Evolutionary conservation across 2,888 invertebrate genomes (phyloP), one percentile per base, ranked within the genome.

Genomic region (Herminia tarsipennalis): DNA sequence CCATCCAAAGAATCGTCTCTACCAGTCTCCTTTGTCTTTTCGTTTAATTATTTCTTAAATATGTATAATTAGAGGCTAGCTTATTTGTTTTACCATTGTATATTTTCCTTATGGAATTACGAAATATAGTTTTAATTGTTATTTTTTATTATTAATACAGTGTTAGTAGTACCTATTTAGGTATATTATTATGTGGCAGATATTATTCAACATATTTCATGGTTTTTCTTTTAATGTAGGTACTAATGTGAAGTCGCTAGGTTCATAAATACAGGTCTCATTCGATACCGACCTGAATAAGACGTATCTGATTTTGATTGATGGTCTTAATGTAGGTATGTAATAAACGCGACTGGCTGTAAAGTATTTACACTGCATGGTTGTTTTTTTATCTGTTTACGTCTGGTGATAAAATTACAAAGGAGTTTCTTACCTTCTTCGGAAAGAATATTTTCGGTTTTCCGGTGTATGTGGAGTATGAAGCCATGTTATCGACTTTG

Each of bases 401-500:
- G 35, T 49, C 25, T 27, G 16, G 38, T 40, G 49, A 46, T 56
- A 54, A 56, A 54, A 50, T 45, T 54, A 55, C 22, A 27, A 17
- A 33, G 47, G 34, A 36, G 22, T 41, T 30, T 32, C 87, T 86
- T 81, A 89, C 91, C 91, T 91, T 90, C 86, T 91, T 89, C 64
- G 89, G 90, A 69, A 87, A 90, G 79, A 90, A 88, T 55, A 89
- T 88, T 82, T 90, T 91, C 57, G 91, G 91, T 88, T 88, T 89
- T 83, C 90, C 90, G 69, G 89, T 87, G 68, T 86, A 90, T 59
- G 91, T 84, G 73, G 89, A 83, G 69, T 89, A 91, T 70, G 89
- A 89, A 75, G 90, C 86, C 91, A 91, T 91, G 60, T 90, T 90
- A 81, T 90, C 88, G 80, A 90, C 76, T 83, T 85, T 88, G 62